Evolutionary conservation across 2,888 invertebrate genomes (phyloP), one percentile per base, ranked within the genome.

Genomic region (Hirtodrosophila duncani): DNA sequence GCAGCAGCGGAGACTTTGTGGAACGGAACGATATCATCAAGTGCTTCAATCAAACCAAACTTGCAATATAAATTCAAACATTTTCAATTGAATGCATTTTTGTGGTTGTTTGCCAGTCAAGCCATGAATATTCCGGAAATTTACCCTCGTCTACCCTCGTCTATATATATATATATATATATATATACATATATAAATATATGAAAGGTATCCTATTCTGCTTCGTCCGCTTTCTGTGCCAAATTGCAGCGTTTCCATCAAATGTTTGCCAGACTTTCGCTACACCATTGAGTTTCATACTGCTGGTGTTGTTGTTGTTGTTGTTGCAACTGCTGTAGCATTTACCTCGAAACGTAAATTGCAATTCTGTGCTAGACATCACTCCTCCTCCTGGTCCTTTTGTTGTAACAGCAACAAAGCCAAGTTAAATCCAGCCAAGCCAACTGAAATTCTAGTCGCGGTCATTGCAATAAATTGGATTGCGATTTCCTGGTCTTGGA

Each of bases 21-120:
- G 43, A 70, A 69, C 78, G 74, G 72, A 72, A 58, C 72, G 78
- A 57, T 67, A 58, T 67, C n/a, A n/a, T n/a, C 74, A 69, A 72
- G 72, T 74, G 79, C 67, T 58, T 74, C 72, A 74, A 78, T 78
- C 72, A 78, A 67, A 71, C 61, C 59, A 72, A 78, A 74, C 79
- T 78, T 72, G 72, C 79, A 74, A 72, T 72, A 72, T 72, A 78
- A 74, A 78, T 72, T 74, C 79, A 78, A 72, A 72, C 72, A 72
- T 72, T 72, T 78, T 72, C 72, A 64, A 67, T 72, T 72, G 71
- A 72, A 67, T 72, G 72, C 70, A 78, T 78, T 78, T 67, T 58
- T 72, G 72, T 67, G 72, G 72, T 67, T 72, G 75, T 74, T n/a
- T 78, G 65, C 60, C 71, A 78, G 67, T 74, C 63, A 63, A 65